Evolutionary conservation across 2,888 invertebrate species (phyloP), one percentile per base, ranked within the genome.

Genomic region (Neelides folsomi): DNA sequence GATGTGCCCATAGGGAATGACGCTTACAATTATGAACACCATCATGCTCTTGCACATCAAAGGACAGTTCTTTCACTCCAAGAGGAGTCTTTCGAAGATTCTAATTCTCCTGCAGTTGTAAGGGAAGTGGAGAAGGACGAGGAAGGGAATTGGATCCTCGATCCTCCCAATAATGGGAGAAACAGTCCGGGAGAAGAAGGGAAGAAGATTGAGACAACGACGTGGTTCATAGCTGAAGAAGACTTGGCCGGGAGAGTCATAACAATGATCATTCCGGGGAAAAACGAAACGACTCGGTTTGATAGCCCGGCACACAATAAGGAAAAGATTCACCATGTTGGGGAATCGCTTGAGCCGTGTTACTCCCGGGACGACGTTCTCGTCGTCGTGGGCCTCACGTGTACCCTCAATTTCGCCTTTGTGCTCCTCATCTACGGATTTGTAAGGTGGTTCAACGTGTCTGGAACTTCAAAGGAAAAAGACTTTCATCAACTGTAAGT

Each of bases 401-500:
- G 63, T 49, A 58, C 55, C 54, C 60, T 60, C 50, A 63, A 63
- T 53, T 63, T 63, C 53, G 59, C 59, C 9, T 62, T 60, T 54
- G 60, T 58, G 8, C 51, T 60, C 12, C 55, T 60, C 41, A 55
- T 62, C 41, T 62, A 60, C 60, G 58, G 56, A 9, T 57, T 58
- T 38, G 60, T 60, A 43, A 52, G 60, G 47, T 62, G 59, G 59
- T 62, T 58, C 57, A 58, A 58, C 41, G 51, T 58, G 48, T 55
- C 59, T 35, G 47, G 50, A 51, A 54, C 53, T 37, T 44, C 54
- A 34, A 60, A 62, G 34, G 57, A 57, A 20, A 54, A 58, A 49
- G 58, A 62, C 48, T 62, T 62, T 54, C 62, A 62, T 39, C 59
- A 59, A 51, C 57, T 62, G 62, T 62, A 58, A 62, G 62, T 51